A percentile compares a stretch with the other conserved stretches of the same genome.
Evolutionary conservation across 2,888 invertebrate genomes (phyloP).

Genomic region (Ophioninae sp.): DNA sequence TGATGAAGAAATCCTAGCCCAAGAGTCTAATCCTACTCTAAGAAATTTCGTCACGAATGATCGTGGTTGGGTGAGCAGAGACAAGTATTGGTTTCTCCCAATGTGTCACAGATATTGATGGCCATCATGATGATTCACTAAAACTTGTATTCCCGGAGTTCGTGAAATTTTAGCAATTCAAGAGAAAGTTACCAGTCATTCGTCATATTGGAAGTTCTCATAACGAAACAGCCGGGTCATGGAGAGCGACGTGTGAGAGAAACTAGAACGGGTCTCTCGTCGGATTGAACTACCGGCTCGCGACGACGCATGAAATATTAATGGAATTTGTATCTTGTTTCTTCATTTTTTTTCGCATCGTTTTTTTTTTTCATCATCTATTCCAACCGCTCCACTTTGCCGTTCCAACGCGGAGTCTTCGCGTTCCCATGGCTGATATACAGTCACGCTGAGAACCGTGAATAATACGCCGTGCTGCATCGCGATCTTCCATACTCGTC

Average conservation of each 20-base stretch:
- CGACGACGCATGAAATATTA: conserved; percentile 69
- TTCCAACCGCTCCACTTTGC: conserved; percentile 65
- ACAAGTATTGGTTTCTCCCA: no score
- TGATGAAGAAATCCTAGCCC: background rate
- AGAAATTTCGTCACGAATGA: no score
- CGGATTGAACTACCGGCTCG: conserved; percentile 42
- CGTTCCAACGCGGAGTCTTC: conserved; percentile 38
- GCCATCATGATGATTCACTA: no score
- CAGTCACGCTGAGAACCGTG: conserved; percentile 64
- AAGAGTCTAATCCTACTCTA: background rate
- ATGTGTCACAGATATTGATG: no score
- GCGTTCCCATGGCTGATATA: conserved; percentile 67
- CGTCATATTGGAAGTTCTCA: background rate
- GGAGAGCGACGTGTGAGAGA: conserved; percentile 25
- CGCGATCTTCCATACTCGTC: conserved; percentile 9
- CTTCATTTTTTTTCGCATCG: conserved; percentile 10
- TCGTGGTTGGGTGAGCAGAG: no score
- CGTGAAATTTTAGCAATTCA: no score
- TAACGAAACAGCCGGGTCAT: background rate
- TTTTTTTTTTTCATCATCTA: conserved; percentile 50
- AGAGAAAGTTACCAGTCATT: background rate
- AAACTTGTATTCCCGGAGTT: no score
- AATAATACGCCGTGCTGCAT: conserved; percentile 39
- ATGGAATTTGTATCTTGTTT: conserved; percentile 56
- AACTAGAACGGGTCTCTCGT: conserved; percentile 14